Percentiles rank a stretch among this genome's conserved stretches.
These are phyloP conservation scores for Herpailurus yagouaroundi DNA, from an alignment of 2,113 vertebrate genomes.

Conservation along the genomic window DNA sequence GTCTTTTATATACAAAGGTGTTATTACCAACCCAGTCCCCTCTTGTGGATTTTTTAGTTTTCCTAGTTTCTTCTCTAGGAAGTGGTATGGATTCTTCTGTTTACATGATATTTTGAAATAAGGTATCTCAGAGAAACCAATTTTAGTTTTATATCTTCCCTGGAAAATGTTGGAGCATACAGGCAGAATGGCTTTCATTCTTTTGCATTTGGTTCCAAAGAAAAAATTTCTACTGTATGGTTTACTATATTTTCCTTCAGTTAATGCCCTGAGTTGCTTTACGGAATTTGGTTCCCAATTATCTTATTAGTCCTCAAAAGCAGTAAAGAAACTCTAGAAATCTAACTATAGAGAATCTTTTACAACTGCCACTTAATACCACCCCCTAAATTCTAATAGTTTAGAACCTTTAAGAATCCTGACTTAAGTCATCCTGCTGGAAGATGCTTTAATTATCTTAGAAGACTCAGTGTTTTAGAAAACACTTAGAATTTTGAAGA, in stretches of 20 bases:
- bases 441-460: constrained; percentile 44
- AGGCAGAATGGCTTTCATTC: not conserved
- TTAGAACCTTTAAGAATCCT: constrained; percentile 16
- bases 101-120: not conserved
- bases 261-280: constrained; percentile 28
- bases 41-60: not conserved
- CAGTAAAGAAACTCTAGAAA: not conserved
- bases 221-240: not conserved
- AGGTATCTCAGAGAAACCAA: constrained; percentile 11
- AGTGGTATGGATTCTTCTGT: not conserved
- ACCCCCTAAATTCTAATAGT: constrained; percentile 22
- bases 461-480: constrained; percentile 21
- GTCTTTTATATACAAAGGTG: not conserved
- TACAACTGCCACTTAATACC: not conserved
- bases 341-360: constrained; percentile 8
- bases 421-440: not conserved
- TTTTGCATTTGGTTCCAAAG: not conserved
- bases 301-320: not conserved
- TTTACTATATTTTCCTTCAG: not conserved
- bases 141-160: not conserved
- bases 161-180: not conserved
- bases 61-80: not conserved
- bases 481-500: not conserved
- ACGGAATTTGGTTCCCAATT: not conserved
- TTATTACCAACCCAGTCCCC: not conserved